Base-by-base conservation (phyloP, 2,113 vertebrate genomes). In the Hippocampus zosterae region DNA sequence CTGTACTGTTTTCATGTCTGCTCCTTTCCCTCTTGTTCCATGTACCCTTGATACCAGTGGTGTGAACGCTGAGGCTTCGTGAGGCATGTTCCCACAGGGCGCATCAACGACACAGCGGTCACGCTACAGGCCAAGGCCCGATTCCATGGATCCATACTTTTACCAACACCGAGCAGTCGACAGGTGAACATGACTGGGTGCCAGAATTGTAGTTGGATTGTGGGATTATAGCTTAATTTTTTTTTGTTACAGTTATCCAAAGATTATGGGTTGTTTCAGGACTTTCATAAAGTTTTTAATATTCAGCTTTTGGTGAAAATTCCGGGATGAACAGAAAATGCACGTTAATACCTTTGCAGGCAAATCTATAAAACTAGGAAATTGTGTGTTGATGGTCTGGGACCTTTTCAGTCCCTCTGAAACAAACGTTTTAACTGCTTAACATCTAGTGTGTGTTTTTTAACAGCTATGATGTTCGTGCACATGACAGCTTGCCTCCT, bases 21-120 rank as follows among this genome's bases (percentile, higher is more conserved):
- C 9, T 62, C 3, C 2, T 18, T 37, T 37, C 37, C 29, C 10
- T 55, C 60, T 40, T 56, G 8, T 23, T n/a, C 57, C 25, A 37
- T 50, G 46, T 50, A 27, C 21, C 65, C 33, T 21, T 21, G 18
- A 25, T 16, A 18, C 44, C 37, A 65, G 73, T 6, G 8, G 71
- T 70, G 23, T 84, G 78, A 57, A 81, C 75, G 76, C 29, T 72
- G 69, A 44, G 75, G 41, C 53, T 77, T 42, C 42, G 19, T 46
- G 65, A 80, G 69, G 3, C 71, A 90, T 89, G 89, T 89, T 76
- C 33, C 79, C 81, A 40, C 73, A 48, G 60, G 41, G 64, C 46
- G 9, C 37, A 46, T 27, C 29, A 23, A 48, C 71, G 25, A 68
- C 70, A 25, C 70, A 29, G 5, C 57, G 37, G 40, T 8, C 71